These are phyloP conservation scores for Amblyjoppa proteus DNA, from an alignment of 2,888 invertebrate genomes.

Conservation along the genomic window DNA sequence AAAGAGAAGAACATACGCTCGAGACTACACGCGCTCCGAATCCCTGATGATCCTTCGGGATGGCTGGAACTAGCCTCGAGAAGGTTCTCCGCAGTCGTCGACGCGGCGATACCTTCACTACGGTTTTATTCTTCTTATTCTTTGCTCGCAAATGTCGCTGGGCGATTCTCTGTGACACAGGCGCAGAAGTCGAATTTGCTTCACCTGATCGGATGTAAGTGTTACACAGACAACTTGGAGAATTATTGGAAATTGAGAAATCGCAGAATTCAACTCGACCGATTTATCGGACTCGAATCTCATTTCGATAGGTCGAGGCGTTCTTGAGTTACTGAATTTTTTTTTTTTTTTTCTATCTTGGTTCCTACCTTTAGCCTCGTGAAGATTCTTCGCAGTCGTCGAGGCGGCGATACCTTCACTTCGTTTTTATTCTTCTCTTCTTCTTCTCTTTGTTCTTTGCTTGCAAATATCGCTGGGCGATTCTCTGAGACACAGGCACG, in stretches of 20 bases:
- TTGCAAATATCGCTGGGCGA: background rate
- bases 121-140: background rate
- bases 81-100: slow-evolving; percentile 9
- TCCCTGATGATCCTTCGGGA: slow-evolving; percentile 62
- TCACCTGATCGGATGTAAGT: background rate
- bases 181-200: background rate
- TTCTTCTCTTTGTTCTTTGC: background rate
- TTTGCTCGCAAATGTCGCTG: background rate
- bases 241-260: background rate
- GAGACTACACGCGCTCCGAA: slow-evolving; percentile 61
- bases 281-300: too few relatives aligned
- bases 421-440: background rate
- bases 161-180: background rate
- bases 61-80: slow-evolving; percentile 45
- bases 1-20: slow-evolving; percentile 56
- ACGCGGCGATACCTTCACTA: background rate
- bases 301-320: too few relatives aligned
- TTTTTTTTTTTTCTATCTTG: too few relatives aligned
- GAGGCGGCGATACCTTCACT: background rate
- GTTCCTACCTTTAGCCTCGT: slow-evolving; percentile 10
- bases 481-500: background rate
- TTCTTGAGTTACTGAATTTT: background rate
- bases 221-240: background rate
- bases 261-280: too few relatives aligned
- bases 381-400: slow-evolving; percentile 20